phyloP scores from a whole-genome alignment of 2,113 vertebrate genomes.

The Ochotona princeps region DNA sequence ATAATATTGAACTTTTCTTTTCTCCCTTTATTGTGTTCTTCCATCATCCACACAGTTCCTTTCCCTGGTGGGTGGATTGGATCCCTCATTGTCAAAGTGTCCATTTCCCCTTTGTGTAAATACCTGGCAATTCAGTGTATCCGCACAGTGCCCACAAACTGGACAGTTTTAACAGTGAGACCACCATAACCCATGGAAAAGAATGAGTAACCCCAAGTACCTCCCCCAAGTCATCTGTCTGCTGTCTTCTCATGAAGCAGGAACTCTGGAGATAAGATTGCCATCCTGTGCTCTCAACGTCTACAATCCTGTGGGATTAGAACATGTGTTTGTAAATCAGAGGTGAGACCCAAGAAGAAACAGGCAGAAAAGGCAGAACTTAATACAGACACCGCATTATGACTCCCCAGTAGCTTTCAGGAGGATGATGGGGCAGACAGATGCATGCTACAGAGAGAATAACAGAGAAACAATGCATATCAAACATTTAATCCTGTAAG shows the following conservation, averaged over 20 bases:
- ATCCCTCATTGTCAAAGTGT: neutral
- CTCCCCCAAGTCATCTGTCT: too few relatives aligned
- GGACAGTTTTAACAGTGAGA: neutral
- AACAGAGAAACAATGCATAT: neutral
- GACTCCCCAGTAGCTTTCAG: neutral
- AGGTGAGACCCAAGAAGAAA: neutral
- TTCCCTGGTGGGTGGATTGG: neutral
- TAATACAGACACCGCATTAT: neutral
- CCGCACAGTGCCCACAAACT: fast-evolving
- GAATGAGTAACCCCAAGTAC: fast-evolving
- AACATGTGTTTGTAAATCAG: neutral
- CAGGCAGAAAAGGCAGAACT: neutral
- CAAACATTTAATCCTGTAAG: too few relatives aligned
- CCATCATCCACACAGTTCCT: neutral
- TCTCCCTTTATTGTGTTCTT: neutral
- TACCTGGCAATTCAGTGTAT: fast-evolving
- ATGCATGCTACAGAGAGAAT: neutral
- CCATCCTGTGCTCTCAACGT: neutral
- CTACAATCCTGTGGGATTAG: fast-evolving
- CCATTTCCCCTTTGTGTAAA: neutral
- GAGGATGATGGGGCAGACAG: fast-evolving
- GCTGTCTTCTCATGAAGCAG: fast-evolving
- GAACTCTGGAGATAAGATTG: neutral
- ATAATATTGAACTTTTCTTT: neutral
- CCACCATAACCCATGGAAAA: neutral